A percentile compares a stretch with the other conserved stretches of the same genome.
These are phyloP conservation scores for Dryocosmus kuriphilus DNA, from an alignment of 2,888 invertebrate genomes.

Conservation along the genomic window DNA sequence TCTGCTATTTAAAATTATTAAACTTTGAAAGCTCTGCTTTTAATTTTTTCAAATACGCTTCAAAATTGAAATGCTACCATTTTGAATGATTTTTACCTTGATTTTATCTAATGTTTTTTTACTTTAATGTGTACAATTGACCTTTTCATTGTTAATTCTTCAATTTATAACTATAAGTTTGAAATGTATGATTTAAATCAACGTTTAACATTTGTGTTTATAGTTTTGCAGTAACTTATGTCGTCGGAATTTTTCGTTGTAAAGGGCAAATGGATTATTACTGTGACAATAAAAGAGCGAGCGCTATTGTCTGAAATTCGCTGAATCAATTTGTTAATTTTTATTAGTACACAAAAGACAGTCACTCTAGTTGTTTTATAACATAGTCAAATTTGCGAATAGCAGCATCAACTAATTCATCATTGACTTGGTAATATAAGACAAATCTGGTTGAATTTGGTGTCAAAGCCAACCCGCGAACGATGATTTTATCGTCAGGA, in stretches of 20 bases:
- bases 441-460: constrained; percentile 84
- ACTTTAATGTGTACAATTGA: no score
- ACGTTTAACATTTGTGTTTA: not conserved
- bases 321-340: not conserved
- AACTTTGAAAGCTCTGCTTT: no score
- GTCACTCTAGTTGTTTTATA: constrained; percentile 81
- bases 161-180: no score
- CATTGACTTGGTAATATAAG: constrained; percentile 85
- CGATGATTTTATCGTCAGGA: constrained; percentile 79
- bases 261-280: constrained; percentile 10
- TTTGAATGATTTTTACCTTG: no score
- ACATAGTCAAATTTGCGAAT: constrained; percentile 86
- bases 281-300: constrained; percentile 18
- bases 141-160: no score
- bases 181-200: no score
- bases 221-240: constrained; percentile 24
- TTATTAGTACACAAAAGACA: not conserved
- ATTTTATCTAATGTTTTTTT: no score
- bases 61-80: no score
- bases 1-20: no score
- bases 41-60: no score
- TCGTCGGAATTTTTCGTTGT: constrained; percentile 15
- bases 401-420: constrained; percentile 83
- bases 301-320: not conserved
- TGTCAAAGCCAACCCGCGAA: constrained; percentile 82